These are phyloP conservation scores for Drosophila kikkawai DNA, from an alignment of 1,140 invertebrate species.

Conservation along the genomic window DNA sequence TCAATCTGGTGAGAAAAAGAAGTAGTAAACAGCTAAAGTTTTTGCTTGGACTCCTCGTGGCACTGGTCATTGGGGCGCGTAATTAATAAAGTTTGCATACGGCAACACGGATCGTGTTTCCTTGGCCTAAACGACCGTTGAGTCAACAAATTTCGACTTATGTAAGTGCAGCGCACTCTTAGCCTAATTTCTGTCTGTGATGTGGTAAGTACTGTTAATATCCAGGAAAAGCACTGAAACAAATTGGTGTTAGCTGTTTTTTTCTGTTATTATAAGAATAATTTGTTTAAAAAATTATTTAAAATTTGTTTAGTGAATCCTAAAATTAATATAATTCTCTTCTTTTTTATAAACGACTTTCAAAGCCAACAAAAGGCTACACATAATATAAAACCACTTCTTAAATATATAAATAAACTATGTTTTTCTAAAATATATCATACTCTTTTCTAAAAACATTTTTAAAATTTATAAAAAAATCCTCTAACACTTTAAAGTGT, in stretches of 20 bases:
- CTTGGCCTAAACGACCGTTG: conserved; percentile 13
- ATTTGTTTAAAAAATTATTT: too few species aligned
- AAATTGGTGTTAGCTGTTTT: background rate
- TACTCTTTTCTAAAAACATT: too few species aligned
- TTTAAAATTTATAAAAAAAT: too few species aligned
- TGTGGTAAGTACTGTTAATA: conserved; percentile 27
- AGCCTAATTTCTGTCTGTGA: conserved; percentile 30
- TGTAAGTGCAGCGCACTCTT: conserved; percentile 17
- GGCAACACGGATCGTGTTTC: conserved; percentile 21
- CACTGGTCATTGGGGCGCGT: conserved; percentile 57
- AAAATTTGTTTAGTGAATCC: too few species aligned
- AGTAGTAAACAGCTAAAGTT: conserved; percentile 63
- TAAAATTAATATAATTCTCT: too few species aligned
- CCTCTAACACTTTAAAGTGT: background rate
- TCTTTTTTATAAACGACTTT: too few species aligned
- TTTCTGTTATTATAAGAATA: too few species aligned
- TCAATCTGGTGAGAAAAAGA: conserved; percentile 10
- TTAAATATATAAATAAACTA: too few species aligned
- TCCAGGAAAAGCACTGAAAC: background rate
- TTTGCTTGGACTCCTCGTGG: conserved; percentile 13
- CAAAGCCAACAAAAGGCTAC: too few species aligned
- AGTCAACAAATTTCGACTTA: conserved; percentile 16
- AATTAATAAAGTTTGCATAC: conserved; percentile 78
- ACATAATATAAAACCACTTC: too few species aligned
- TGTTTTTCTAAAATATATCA: too few species aligned